Evolutionary conservation across 2,797 vertebrate genomes (phyloP), one percentile per base, ranked within the genome.

Genomic region (Eupleurogrammus muticus): DNA sequence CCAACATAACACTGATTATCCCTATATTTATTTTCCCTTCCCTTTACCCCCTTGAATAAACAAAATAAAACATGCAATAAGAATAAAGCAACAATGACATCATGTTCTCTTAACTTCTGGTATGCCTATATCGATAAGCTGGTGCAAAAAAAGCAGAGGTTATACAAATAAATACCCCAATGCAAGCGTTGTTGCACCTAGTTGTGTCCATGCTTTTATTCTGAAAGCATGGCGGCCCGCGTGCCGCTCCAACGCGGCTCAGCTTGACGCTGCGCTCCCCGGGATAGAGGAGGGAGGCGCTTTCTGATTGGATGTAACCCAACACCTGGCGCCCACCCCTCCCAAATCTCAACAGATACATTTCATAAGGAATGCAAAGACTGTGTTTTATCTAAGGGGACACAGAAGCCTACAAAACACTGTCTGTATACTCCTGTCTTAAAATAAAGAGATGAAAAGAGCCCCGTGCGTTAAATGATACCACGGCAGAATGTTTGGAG

Each of bases 291-390:
- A 89, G 94, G 90, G 94, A 93, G 92, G 94, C 28, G 90, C 93
- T 92, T 86, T 93, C 79, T 65, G 61, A 89, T 94, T 90, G 63
- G 56, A 79, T 93, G 93, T 87, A 95, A 92, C 93, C 88, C 92
- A 84, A 91, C 83, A 91, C 91, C 85, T 86, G 87, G 85, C 89
- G 79, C 91, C 85, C 90, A 87, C 84, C 90, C 90, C 84, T 90
- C 90, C 90, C 83, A 85, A 87, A 87, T 91, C 87, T 91, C 80
- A 81, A 88, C 89, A 90, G 92, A 92, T 92, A 89, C 70, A 87
- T 93, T 93, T 92, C 92, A 89, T 75, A 75, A 89, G 92, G 92
- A 94, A 93, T 93, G 92, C 88, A 59, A 90, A 88, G 90, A 92
- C 90, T 86, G 90, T 90, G 90, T 89, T 92, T 92, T 90, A 92